A percentile compares a stretch with the other conserved stretches of the same genome.
Conservation (phyloP, 2,113 vertebrate genomes). For the Maccullochella peelii region DNA sequence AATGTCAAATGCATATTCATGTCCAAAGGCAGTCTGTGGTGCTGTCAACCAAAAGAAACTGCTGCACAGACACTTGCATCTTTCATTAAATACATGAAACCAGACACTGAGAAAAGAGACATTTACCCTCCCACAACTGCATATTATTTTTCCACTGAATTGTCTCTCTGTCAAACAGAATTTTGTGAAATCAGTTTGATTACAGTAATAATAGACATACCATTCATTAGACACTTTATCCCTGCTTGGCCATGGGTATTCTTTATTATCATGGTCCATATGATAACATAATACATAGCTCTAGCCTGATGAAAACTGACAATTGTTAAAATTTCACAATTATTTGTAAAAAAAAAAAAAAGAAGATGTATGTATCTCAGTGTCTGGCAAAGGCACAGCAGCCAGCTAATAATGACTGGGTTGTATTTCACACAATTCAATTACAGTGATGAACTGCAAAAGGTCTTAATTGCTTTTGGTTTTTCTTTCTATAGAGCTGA, state of each 20-base stretch:
- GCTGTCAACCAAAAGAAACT: slow-evolving; percentile 13
- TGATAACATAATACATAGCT: slow-evolving; percentile 38
- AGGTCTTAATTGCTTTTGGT: slow-evolving; percentile 74
- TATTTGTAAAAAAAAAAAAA: slow-evolving; percentile 42
- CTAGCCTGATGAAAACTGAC: slow-evolving; percentile 68
- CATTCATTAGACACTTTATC: slow-evolving; percentile 58
- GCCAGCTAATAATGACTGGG: slow-evolving; percentile 65
- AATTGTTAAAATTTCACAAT: too few relatives aligned
- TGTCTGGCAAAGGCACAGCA: slow-evolving; percentile 31
- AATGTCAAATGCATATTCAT: slow-evolving; percentile 13
- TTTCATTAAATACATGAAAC: slow-evolving; percentile 38
- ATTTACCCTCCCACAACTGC: too few relatives aligned
- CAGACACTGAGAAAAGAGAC: neutral
- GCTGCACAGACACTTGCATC: slow-evolving; percentile 13
- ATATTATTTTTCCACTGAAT: slow-evolving; percentile 16
- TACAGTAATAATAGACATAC: slow-evolving; percentile 50
- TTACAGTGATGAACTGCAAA: slow-evolving; percentile 69
- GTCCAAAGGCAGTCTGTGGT: slow-evolving; percentile 18
- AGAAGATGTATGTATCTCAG: slow-evolving; percentile 18
- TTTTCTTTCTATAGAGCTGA: slow-evolving; percentile 65
- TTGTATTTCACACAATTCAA: slow-evolving; percentile 73
- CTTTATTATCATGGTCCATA: slow-evolving; percentile 44
- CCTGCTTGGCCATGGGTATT: slow-evolving; percentile 23
- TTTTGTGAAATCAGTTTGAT: slow-evolving; percentile 47
- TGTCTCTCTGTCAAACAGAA: slow-evolving; percentile 19